Base-by-base conservation (phyloP, 2,113 vertebrate genomes). In the Seriola aureovittata region DNA sequence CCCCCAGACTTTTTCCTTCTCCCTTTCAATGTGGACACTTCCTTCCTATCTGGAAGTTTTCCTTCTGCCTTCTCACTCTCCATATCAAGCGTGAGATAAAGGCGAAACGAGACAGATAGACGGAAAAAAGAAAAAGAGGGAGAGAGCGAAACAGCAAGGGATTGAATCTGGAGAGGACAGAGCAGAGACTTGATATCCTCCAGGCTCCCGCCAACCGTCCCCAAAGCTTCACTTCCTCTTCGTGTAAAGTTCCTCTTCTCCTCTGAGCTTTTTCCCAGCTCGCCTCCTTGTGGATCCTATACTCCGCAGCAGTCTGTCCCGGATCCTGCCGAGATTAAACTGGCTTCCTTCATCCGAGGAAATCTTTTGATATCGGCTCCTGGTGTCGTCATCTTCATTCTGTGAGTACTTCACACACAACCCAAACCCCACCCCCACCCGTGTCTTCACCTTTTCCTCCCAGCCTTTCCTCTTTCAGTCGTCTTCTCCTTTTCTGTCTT, bases 361-460 rank as follows among this genome's bases (percentile, higher is more conserved):
- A 91, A 75, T 89, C 92, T 86, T 85, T 81, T 91, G 80, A 90
- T 65, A 88, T 89, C 69, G 42, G 78, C 91, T 90, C 70, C 93
- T 88, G 79, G 88, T 90, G 85, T 91, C 84, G 77, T 91, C 94
- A 85, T 89, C 92, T 91, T 94, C 89, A 91, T 94, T 94, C 93
- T 88, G 93, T 95, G 91, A 94, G 93, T 95, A 93, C 29, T 29
- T 29, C 29, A 29, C 29, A 29, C 29, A 29, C 29, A 29, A 29
- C 29, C 29, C 29, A 2, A 29, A 29, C 29, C 29, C 29, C 29
- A 2, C 29, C 29, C 29, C 29, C 29, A 29, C 29, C 29, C 29
- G 29, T 19, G 17, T 11, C 25, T 1, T 46, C 40, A 5, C 40
- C 40, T 3, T 21, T 23, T 32, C 25, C 44, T 29, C 52, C 14